These are phyloP conservation scores for Perognathus longimembris DNA, from an alignment of 2,113 vertebrate species.

Conservation along the genomic window DNA sequence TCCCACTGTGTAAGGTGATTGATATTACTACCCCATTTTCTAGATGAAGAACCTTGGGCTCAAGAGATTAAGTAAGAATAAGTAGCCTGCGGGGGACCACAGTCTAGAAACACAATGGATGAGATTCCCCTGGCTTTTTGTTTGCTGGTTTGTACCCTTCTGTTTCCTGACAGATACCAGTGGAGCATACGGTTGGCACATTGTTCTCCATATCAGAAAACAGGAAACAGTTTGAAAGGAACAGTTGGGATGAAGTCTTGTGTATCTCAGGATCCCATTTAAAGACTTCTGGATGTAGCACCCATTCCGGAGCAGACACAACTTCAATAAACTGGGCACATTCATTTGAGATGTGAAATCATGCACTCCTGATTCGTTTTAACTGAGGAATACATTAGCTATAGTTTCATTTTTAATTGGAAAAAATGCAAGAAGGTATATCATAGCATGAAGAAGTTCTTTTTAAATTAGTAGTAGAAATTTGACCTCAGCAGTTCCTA, in stretches of 20 bases:
- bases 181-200: neutral
- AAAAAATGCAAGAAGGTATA: slow-evolving; percentile 15
- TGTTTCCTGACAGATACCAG: slow-evolving; percentile 5
- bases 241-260: neutral
- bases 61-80: slow-evolving; percentile 2
- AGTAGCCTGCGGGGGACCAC: neutral
- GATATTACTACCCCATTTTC: neutral
- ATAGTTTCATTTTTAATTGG: slow-evolving; percentile 31
- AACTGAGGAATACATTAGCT: neutral
- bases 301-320: neutral
- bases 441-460: slow-evolving; percentile 25
- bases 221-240: neutral
- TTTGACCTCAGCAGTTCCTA: slow-evolving; percentile 10
- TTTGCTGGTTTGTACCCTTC: neutral
- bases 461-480: slow-evolving; percentile 1
- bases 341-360: neutral
- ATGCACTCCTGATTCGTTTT: neutral
- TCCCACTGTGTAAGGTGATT: neutral
- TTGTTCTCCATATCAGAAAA: neutral
- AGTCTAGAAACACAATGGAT: neutral
- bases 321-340: neutral
- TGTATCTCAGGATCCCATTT: neutral
- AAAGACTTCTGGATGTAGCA: neutral
- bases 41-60: neutral
- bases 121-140: neutral